These are phyloP conservation scores for Spisula solida DNA, from an alignment of 2,888 invertebrate species.

Conservation along the genomic window DNA sequence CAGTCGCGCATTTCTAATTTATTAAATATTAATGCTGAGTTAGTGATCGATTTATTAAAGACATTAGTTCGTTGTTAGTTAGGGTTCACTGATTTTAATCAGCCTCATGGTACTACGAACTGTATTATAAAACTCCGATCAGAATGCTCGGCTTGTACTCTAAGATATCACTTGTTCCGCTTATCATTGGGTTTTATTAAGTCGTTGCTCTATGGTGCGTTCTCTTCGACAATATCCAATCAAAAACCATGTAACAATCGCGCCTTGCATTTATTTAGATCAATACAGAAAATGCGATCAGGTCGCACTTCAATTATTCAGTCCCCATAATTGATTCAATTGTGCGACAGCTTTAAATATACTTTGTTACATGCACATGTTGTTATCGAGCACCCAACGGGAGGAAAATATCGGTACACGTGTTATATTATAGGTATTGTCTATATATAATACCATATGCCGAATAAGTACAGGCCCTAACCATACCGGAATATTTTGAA, in stretches of 20 bases:
- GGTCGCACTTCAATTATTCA: not conserved
- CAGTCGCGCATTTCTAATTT: not conserved
- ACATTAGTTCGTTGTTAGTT: not conserved
- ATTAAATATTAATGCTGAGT: not conserved
- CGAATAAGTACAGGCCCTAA: not conserved
- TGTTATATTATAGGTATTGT: not conserved
- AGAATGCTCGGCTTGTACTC: not conserved
- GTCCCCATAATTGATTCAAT: slow-evolving; percentile 5
- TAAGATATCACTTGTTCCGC: not conserved
- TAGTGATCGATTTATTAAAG: not conserved
- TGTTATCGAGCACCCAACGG: not conserved
- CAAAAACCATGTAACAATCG: not conserved
- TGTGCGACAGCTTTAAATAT: not conserved
- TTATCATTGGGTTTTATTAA: slow-evolving; percentile 12
- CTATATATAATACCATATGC: not conserved
- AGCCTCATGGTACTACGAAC: not conserved
- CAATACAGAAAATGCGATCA: not conserved
- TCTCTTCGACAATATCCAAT: not conserved
- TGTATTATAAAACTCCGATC: not conserved
- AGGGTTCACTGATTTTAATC: not conserved
- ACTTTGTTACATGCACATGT: not conserved
- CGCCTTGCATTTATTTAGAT: not conserved
- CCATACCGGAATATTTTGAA: not conserved
- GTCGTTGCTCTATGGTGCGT: not conserved
- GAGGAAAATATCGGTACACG: not conserved